Percentiles rank a stretch among this genome's conserved stretches.
Evolutionary conservation across 1,140 invertebrate genomes (phyloP).

Genomic region (Tyrophagus putrescentiae): DNA sequence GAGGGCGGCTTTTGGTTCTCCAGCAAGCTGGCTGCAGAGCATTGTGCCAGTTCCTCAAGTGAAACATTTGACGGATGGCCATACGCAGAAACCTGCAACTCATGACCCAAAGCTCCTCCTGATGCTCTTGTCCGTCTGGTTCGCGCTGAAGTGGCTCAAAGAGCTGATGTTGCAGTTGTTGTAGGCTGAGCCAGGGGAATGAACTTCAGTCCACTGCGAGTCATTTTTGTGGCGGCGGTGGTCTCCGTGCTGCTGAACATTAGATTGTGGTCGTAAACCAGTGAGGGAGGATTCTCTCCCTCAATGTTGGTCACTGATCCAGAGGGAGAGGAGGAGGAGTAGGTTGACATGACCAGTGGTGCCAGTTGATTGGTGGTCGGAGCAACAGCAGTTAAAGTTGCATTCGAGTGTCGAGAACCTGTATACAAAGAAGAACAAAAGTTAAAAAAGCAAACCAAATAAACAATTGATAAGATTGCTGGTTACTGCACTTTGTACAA

Average conservation of each 20-base stretch:
- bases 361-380: not conserved
- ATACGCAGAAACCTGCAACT: too few relatives aligned
- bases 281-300: not conserved
- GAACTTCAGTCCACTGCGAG: not conserved
- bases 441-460: too few relatives aligned
- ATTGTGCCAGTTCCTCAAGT: constrained; percentile 11
- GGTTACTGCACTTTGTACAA: too few relatives aligned
- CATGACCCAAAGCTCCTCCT: too few relatives aligned
- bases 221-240: too few relatives aligned
- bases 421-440: too few relatives aligned
- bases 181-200: not conserved
- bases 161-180: not conserved
- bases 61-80: not conserved
- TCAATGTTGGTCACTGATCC: not conserved
- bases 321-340: not conserved
- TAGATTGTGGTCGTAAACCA: not conserved
- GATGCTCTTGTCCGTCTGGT: not conserved
- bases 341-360: too few relatives aligned
- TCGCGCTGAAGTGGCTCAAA: not conserved
- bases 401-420: too few relatives aligned
- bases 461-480: too few relatives aligned
- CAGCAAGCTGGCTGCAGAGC: constrained; percentile 29
- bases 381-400: not conserved
- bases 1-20: constrained; percentile 63
- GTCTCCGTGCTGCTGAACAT: not conserved